Conservation (phyloP, 1,140 invertebrate species). For the Chrysomallon squamiferum region DNA sequence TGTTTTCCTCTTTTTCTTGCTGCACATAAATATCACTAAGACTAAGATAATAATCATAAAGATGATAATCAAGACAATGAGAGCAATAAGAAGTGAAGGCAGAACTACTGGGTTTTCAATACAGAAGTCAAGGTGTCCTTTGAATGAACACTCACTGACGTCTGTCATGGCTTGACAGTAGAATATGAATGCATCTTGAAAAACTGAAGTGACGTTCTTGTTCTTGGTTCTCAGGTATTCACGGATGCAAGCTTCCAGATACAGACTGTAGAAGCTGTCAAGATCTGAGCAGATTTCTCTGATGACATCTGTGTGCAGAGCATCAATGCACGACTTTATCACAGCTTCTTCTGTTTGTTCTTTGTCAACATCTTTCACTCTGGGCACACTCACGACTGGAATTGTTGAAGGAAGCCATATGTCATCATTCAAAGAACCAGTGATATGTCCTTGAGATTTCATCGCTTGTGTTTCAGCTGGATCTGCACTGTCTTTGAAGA, state of each 20-base stretch:
- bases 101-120: too few species aligned
- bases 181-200: conserved; percentile 22
- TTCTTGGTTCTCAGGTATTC: conserved; percentile 14
- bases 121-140: conserved; percentile 36
- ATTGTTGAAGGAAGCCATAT: conserved; percentile 33
- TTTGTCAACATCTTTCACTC: conserved; percentile 6
- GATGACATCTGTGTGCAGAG: conserved; percentile 14
- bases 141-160: conserved; percentile 24
- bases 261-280: conserved; percentile 21
- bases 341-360: conserved; percentile 1
- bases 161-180: conserved; percentile 32
- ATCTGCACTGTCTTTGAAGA: neutral
- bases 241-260: conserved; percentile 27
- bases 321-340: conserved; percentile 14
- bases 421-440: neutral
- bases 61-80: too few species aligned
- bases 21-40: too few species aligned
- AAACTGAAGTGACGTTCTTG: conserved; percentile 6
- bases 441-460: neutral
- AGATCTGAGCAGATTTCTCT: conserved; percentile 19
- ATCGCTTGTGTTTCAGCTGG: neutral
- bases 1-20: too few species aligned
- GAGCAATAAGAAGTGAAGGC: too few species aligned
- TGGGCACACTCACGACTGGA: conserved; percentile 18
- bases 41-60: too few species aligned